Percentiles rank a stretch among this genome's conserved stretches.
Conservation (phyloP, 2,113 vertebrate species). For the Rhipidura dahli region DNA sequence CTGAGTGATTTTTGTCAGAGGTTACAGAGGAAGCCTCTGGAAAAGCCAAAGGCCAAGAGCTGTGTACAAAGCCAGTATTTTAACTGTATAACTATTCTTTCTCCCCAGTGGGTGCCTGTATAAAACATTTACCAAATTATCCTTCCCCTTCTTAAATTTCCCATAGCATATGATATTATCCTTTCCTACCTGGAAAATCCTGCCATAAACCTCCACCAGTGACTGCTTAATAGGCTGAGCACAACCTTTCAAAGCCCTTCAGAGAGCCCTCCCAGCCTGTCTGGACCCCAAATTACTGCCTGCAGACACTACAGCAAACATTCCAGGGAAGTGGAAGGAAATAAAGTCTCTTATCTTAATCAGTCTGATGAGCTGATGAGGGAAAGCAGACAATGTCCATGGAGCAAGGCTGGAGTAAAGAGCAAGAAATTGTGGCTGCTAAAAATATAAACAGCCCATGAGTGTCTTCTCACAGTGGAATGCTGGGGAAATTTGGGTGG, state of each 20-base stretch:
- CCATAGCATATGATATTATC: not conserved
- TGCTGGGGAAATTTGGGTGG: not conserved
- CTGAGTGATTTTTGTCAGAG: not conserved
- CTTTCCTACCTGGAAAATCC: not conserved
- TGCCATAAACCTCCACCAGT: not conserved
- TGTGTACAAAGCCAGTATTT: not conserved
- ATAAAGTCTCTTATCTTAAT: not conserved
- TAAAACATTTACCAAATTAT: not conserved
- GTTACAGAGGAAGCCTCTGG: not conserved
- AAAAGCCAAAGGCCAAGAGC: conserved; percentile 27
- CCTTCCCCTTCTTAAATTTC: not conserved
- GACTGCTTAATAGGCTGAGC: not conserved
- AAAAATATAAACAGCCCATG: not conserved
- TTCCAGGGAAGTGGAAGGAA: not conserved
- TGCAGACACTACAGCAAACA: not conserved
- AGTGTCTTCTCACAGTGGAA: not conserved
- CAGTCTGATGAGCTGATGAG: not conserved
- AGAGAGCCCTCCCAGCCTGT: not conserved
- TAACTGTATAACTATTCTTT: not conserved
- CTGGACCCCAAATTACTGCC: not conserved
- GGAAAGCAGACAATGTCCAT: not conserved
- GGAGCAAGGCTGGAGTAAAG: not conserved
- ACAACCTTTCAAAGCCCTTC: not conserved
- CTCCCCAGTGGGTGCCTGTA: not conserved
- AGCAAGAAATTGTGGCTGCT: not conserved